These are phyloP conservation scores for Ochotona princeps DNA, from an alignment of 2,113 vertebrate genomes.

Conservation along the genomic window DNA sequence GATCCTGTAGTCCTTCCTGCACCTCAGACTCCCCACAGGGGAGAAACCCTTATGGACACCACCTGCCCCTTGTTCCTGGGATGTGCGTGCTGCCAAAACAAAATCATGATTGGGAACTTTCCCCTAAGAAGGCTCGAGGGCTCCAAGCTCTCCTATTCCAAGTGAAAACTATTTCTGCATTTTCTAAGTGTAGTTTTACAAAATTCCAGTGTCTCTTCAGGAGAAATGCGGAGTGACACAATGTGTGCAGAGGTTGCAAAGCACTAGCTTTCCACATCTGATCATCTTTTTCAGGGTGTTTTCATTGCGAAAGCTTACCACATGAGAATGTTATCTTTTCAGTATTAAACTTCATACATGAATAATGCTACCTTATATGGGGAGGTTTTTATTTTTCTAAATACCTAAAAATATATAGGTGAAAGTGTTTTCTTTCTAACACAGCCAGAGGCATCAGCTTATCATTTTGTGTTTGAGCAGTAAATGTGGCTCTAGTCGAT, in stretches of 20 bases:
- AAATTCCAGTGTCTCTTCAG: neutral
- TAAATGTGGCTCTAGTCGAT: slow-evolving; percentile 22
- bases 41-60: neutral
- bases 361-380: slow-evolving; percentile 30
- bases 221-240: neutral
- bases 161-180: neutral
- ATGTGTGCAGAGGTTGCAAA: slow-evolving; percentile 27
- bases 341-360: neutral
- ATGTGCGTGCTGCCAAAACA: neutral
- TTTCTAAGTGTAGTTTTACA: neutral
- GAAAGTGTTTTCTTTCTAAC: neutral
- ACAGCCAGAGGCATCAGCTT: slow-evolving; percentile 18
- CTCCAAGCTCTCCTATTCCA: neutral
- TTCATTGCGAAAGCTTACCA: slow-evolving; percentile 14
- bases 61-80: neutral
- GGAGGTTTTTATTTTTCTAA: slow-evolving; percentile 34
- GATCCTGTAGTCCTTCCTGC: neutral
- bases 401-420: slow-evolving; percentile 7
- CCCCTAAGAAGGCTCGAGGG: neutral
- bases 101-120: slow-evolving; percentile 1
- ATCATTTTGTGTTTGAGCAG: slow-evolving; percentile 15
- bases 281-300: slow-evolving; percentile 25
- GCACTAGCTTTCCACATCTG: slow-evolving; percentile 38
- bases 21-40: neutral
- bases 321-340: neutral